Base-by-base conservation (phyloP, 2,888 invertebrate species). In the Clostera curtula region DNA sequence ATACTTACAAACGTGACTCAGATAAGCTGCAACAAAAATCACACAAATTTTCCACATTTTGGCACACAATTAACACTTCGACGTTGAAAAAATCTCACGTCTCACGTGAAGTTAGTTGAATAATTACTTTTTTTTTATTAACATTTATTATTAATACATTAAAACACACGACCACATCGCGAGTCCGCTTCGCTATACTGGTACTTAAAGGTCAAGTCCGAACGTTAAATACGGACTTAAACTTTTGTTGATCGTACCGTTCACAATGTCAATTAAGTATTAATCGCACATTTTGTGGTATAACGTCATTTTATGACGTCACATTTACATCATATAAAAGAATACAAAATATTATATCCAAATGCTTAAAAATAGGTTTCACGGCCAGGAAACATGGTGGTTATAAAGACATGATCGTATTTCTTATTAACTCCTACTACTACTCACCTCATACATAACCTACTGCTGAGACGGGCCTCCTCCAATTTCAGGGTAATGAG, bases 201-300 rank as follows among this genome's bases (percentile, higher is more conserved):
- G 64, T 57, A 61, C 54, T 57, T 63, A 62, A 69, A 79, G 77
- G 80, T 79, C 77, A 74, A 69, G 56, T 49, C 50, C 53, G 52
- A 56, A 48, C 56, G 44, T 66, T 68, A 64, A 59, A 61, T 71
- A 72, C 66, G 56, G 60, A 65, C 60, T 66, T 50, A 48, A 56
- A 57, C 54, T 57, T 61, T 60, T 56, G 62, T 63, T 62, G 56
- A 56, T 64, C 53, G 64, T 73, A 72, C 50, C 27, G 73, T 56
- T 50, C 17, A 67, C 64, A 71, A 31, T 42, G 35, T 42, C 47
- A 39, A 25, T 19, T 33, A 34, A 34, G n/a, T n/a, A n/a, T n/a
- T 29, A n/a, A 34, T 28, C 25, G 28, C 27, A n/a, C n/a, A n/a
- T n/a, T n/a, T n/a, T n/a, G n/a, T n/a, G n/a, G n/a, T n/a, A n/a